Conservation (phyloP, 2,113 vertebrate species). For the Hystrix cristata region DNA sequence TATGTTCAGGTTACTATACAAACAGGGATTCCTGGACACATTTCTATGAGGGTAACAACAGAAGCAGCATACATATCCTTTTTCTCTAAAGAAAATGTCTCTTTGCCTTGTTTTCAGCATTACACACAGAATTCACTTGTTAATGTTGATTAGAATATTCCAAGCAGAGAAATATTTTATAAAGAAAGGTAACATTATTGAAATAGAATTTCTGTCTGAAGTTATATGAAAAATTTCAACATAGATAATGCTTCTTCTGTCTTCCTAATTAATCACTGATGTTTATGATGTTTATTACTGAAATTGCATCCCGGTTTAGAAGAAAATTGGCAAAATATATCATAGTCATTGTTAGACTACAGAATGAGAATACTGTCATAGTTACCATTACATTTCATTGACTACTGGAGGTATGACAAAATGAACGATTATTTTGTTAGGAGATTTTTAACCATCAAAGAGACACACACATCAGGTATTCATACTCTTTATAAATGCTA, state of each 20-base stretch:
- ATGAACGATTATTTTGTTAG: not conserved
- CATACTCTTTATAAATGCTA: not conserved
- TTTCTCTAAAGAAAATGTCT: constrained; percentile 4
- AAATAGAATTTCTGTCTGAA: constrained; percentile 15
- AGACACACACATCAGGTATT: not conserved
- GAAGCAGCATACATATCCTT: not conserved
- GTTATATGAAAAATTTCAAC: constrained; percentile 10
- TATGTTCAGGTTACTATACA: constrained; percentile 20
- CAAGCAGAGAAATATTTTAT: constrained; percentile 37
- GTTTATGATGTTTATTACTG: not conserved
- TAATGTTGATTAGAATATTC: constrained; percentile 50
- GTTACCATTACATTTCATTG: not conserved
- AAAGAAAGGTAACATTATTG: constrained; percentile 22
- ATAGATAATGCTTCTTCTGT: not conserved
- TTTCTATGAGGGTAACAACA: constrained; percentile 18
- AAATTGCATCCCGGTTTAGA: not conserved
- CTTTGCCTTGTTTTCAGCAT: not conserved
- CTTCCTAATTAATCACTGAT: constrained; percentile 20
- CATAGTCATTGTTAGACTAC: not conserved
- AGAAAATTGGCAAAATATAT: not conserved
- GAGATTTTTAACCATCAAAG: not conserved
- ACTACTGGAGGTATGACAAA: constrained; percentile 16
- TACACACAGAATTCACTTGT: not conserved
- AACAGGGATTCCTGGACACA: not conserved
- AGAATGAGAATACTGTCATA: not conserved